Base-by-base conservation (phyloP, 2,113 vertebrate genomes). In the Conger conger region DNA sequence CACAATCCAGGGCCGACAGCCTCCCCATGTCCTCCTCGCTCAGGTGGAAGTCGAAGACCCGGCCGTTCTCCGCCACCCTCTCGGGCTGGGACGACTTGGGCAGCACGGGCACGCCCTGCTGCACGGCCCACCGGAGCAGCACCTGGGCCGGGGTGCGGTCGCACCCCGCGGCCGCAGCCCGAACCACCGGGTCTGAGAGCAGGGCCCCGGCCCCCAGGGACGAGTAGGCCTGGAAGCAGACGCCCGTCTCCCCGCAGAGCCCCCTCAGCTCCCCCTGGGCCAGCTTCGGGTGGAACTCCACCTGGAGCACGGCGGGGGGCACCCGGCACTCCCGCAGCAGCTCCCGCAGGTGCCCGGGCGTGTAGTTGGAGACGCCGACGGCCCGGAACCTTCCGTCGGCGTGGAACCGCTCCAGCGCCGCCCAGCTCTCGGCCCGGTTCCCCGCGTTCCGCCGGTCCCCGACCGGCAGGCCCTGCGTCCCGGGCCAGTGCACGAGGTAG, bases 361-460 rank as follows among this genome's bases (percentile, higher is more conserved):
- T 96, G 87, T 97, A 97, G 90, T 97, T 97, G 35, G 96, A 96
- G 82, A 97, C 95, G 0, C 96, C 96, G 0, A 97, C 94, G 23
- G 95, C 95, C n/a, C 89, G 93, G 73, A 97, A 92, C 76, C 88
- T 93, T 33, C 95, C 95, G 42, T 92, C 85, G 0, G 83, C 38
- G n/a, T 96, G 89, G 81, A 97, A 88, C 38, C 92, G 87, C 90
- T 97, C 96, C 91, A 97, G 86, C 0, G 84, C 77, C 13, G 83
- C 90, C 96, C 96, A 97, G 90, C 94, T 96, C 85, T 90, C 87
- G 57, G 89, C 90, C 80, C 96, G 89, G 50, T 93, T 94, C 84
- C 89, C 92, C 54, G 86, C 86, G 86, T 97, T 96, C 7, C 85
- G 88, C 8, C 87, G 45, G 86, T 97, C 95, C 9, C 84, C 57